These are phyloP conservation scores for Gymnoscopelus microlampas DNA, from an alignment of 2,797 vertebrate genomes.

Conservation along the genomic window DNA sequence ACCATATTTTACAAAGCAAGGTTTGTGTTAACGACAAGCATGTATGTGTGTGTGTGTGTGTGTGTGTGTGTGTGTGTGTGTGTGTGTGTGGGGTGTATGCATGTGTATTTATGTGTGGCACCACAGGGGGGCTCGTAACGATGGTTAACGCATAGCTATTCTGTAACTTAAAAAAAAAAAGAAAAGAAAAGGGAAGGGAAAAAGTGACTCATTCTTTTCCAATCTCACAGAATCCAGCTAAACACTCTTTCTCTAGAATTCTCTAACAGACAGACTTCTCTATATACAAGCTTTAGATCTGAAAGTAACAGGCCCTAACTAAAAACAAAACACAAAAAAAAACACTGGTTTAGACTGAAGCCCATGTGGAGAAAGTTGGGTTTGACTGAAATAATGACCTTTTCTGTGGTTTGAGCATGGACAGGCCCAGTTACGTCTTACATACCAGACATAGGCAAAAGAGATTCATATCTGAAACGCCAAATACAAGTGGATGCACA, in stretches of 20 bases:
- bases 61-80: slow-evolving; percentile 19
- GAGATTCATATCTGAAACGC: background rate
- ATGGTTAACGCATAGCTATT: slow-evolving; percentile 11
- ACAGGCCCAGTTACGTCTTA: background rate
- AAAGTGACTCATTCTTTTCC: slow-evolving; percentile 44
- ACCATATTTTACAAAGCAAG: slow-evolving; percentile 75
- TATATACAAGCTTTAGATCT: slow-evolving; percentile 55
- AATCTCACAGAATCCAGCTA: slow-evolving; percentile 53
- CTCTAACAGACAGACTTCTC: slow-evolving; percentile 55
- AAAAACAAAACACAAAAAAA: slow-evolving; percentile 37
- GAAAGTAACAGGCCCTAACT: slow-evolving; percentile 52
- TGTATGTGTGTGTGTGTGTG: slow-evolving; percentile 19
- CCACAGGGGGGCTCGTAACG: slow-evolving; percentile 3
- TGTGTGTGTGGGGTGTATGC: slow-evolving; percentile 5
- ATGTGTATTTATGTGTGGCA: slow-evolving; percentile 1
- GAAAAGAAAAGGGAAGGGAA: slow-evolving; percentile 18
- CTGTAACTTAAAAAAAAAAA: slow-evolving; percentile 26
- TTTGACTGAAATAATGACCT: background rate
- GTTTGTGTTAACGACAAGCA: slow-evolving; percentile 38
- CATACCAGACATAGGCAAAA: background rate
- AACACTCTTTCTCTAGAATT: slow-evolving; percentile 45
- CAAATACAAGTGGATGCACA: slow-evolving; percentile 4
- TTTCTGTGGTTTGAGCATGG: background rate
- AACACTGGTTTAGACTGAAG: slow-evolving; percentile 44
- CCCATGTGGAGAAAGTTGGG: slow-evolving; percentile 22